Percentiles rank a stretch among this genome's conserved stretches.
phyloP scores from a whole-genome alignment of 2,888 invertebrate species.

The Orthosia gothica region DNA sequence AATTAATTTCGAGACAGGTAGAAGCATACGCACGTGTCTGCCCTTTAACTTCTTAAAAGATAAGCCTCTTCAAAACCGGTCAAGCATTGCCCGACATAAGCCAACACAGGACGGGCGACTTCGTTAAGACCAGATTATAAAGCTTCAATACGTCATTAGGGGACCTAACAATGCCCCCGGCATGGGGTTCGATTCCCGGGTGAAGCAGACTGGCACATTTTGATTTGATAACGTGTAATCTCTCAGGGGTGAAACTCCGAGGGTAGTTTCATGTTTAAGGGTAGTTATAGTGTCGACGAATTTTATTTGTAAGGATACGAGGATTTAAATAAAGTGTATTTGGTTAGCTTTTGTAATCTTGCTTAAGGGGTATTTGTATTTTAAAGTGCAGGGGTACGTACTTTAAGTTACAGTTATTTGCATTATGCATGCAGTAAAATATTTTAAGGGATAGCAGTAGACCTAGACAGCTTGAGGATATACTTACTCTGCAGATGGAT shows the following conservation, averaged over 20 bases:
- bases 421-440: constrained; percentile 1
- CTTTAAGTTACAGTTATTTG: constrained; percentile 13
- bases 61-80: constrained; percentile 22
- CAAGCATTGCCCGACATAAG: constrained; percentile 37
- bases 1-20: background rate
- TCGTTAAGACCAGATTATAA: constrained; percentile 59
- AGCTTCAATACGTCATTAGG: constrained; percentile 59
- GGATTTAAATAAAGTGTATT: constrained; percentile 60
- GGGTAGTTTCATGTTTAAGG: constrained; percentile 41
- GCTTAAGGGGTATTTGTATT: constrained; percentile 42
- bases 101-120: constrained; percentile 37
- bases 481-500: background rate
- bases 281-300: constrained; percentile 41
- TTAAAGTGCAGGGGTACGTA: constrained; percentile 37
- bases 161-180: constrained; percentile 46
- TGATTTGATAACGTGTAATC: constrained; percentile 74
- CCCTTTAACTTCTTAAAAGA: background rate
- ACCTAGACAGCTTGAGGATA: background rate
- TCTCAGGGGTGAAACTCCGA: constrained; percentile 57
- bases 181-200: constrained; percentile 66
- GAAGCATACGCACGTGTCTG: background rate
- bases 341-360: constrained; percentile 62
- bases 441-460: background rate
- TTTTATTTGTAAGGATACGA: constrained; percentile 46
- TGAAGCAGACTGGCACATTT: constrained; percentile 77